phyloP scores from a whole-genome alignment of 2,113 vertebrate genomes.

The Saguinus midas region DNA sequence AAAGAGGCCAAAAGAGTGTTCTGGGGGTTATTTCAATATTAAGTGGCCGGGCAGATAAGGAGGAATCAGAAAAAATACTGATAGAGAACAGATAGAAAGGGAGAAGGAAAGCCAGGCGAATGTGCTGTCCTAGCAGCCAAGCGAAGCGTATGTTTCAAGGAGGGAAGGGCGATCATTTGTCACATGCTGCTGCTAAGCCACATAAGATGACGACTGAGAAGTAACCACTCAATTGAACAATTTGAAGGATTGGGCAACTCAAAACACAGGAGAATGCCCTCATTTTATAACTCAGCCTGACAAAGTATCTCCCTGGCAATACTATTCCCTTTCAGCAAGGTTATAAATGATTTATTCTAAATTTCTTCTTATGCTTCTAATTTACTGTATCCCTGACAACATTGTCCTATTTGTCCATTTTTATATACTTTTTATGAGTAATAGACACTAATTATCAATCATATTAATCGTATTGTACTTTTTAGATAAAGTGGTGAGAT shows the following conservation, averaged over 20 bases:
- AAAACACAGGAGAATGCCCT: background rate
- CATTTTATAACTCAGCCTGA: background rate
- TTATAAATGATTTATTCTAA: background rate
- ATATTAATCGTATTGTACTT: background rate
- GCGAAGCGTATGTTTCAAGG: background rate
- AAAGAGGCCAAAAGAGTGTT: background rate
- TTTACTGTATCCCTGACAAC: background rate
- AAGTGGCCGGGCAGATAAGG: background rate
- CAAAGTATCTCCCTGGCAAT: background rate
- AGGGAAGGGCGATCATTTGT: background rate
- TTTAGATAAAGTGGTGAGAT: conserved; percentile 36
- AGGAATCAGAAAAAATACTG: background rate
- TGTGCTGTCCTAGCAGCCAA: background rate
- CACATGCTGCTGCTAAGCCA: background rate
- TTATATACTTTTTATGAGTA: conserved; percentile 25
- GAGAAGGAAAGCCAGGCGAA: background rate
- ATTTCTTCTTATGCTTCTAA: background rate
- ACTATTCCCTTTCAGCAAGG: background rate
- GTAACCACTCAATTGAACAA: background rate
- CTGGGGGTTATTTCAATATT: background rate
- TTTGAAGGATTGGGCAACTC: background rate
- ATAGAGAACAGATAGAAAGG: background rate
- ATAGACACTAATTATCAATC: background rate
- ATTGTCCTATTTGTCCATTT: background rate
- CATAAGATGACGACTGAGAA: background rate